These are phyloP conservation scores for Eueides isabella DNA, from an alignment of 1,140 invertebrate species.

Conservation along the genomic window DNA sequence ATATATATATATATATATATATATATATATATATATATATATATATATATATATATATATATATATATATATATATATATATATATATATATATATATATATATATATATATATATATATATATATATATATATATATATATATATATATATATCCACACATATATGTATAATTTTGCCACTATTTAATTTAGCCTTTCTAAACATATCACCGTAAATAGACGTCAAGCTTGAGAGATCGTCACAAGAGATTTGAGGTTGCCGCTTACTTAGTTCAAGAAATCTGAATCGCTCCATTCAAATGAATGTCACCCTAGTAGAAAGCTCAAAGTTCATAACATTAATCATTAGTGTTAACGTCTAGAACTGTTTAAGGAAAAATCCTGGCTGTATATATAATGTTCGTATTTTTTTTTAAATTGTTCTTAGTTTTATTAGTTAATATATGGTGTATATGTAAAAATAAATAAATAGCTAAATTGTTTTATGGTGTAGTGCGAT, in stretches of 20 bases:
- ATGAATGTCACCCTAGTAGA: constrained; percentile 11
- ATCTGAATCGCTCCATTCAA: constrained; percentile 11
- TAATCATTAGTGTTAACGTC: constrained; percentile 19
- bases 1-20: no score
- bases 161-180: neutral
- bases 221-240: constrained; percentile 6
- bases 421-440: neutral
- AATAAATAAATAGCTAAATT: no score
- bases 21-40: no score
- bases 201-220: neutral
- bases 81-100: no score
- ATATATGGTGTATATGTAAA: neutral
- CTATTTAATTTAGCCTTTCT: neutral
- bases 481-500: no score
- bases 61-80: no score
- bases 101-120: no score
- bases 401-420: neutral
- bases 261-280: constrained; percentile 14
- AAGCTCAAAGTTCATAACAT: constrained; percentile 15
- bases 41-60: no score
- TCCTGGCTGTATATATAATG: neutral
- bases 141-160: no score
- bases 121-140: no score
- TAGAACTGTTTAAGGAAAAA: constrained; percentile 1
- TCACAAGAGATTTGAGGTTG: constrained; percentile 17